Base-by-base conservation (phyloP, 1,140 invertebrate genomes). In the Andrena cerasifolii region DNA sequence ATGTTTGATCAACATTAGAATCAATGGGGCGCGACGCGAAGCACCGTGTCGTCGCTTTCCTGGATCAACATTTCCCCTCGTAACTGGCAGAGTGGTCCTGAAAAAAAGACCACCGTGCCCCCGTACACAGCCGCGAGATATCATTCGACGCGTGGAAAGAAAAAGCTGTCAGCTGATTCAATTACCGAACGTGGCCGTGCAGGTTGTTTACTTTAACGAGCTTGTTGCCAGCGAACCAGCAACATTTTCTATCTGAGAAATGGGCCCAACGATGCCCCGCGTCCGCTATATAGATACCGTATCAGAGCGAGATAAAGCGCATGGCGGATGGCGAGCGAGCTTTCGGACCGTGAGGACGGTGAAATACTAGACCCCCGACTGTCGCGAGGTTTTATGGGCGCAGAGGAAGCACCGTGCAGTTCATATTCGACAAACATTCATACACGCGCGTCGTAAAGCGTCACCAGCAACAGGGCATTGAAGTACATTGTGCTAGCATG, bases 361-460 rank as follows among this genome's bases (percentile, higher is more conserved):
- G 56, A 80, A 80, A 76, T 76, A 80, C 45, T 66, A 51, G 43
- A 76, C 56, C 26, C 18, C n/a, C 33, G 43, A 49, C 7, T 53
- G 59, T 26, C 28, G 53, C 59, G 70, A 67, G 31, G 76, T 76
- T 82, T 82, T 68, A 75, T 65, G 56, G 26, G 3, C 61, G 43
- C 26, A 54, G 59, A 68, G 61, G 49, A 28, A 53, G 56, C 62
- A 40, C 43, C 51, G 72, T 43, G 49, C 16, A 43, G 45, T 18
- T 36, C 6, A 16, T 31, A n/a, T 63, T 54, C 71, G 49, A 36
- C 56, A 18, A 47, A 72, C 56, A 53, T 28, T 31, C 43, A 7
- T 51, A 56, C 33, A 12, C 49, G 24, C 28, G n/a, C 36, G 36
- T 16, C 18, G 51, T 59, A 56, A 56, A 73, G n/a, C 26, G 66